Base-by-base conservation (phyloP, 2,888 invertebrate genomes). In the Amblyjoppa proteus region DNA sequence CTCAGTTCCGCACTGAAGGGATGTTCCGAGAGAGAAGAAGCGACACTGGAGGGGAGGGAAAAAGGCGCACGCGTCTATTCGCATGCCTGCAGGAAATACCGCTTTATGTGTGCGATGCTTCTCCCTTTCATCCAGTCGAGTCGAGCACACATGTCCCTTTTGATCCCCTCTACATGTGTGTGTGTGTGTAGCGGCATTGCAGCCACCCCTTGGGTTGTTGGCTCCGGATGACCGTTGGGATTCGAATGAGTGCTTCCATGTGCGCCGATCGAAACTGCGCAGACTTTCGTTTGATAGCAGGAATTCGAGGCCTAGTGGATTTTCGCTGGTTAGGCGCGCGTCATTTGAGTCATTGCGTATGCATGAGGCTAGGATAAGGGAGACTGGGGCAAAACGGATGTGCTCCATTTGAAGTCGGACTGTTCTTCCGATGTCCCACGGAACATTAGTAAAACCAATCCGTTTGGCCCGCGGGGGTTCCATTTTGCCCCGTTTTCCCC, bases 221-320 rank as follows among this genome's bases (percentile, higher is more conserved):
- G 77, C 86, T 73, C 58, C 64, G 80, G 81, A 81, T 87, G 88
- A 88, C 88, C 88, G 88, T 88, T 88, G 86, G 86, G 69, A 85
- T 81, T 66, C 66, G 28, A 82, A 85, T 79, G 75, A 77, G 81
- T 20, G 75, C 66, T 75, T 53, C 28, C 31, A 9, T 16, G 56
- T 38, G 51, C 38, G 51, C 49, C 20, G 58, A 80, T 74, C 74
- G 68, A 51, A 61, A 41, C 76, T 53, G 66, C 70, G 64, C 53
- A 70, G 45, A 49, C 84, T n/a, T 70, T 61, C 28, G 51, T 70
- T 74, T 75, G 66, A 64, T 69, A 70, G 68, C 25, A 16, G 58
- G n/a, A 56, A 41, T 41, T 75, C 45, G 28, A 28, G 77, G 83
- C 85, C 85, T 81, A 84, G 84, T 84, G 84, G 80, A 87, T 80